These are phyloP conservation scores for Saguinus midas DNA, from an alignment of 2,113 vertebrate genomes.

Conservation along the genomic window DNA sequence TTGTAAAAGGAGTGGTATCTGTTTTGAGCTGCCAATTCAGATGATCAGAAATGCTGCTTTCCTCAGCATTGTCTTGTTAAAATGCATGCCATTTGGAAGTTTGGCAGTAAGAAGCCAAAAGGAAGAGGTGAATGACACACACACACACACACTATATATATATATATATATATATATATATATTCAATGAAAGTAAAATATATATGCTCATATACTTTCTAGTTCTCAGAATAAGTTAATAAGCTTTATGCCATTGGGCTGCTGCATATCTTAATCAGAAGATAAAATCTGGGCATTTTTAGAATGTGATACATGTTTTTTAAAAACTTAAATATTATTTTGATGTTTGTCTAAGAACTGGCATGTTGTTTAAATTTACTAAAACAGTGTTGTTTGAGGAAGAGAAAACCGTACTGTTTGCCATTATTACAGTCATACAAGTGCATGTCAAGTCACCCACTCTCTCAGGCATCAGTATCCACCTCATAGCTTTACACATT, in stretches of 20 bases:
- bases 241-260: conserved; percentile 73
- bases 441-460: conserved; percentile 72
- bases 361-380: conserved; percentile 71
- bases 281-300: conserved; percentile 73
- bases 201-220: conserved; percentile 45
- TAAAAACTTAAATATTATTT: conserved; percentile 69
- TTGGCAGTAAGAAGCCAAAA: conserved; percentile 68
- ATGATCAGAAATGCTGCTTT: conserved; percentile 71
- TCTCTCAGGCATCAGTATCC: conserved; percentile 56
- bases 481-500: conserved; percentile 68
- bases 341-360: conserved; percentile 66
- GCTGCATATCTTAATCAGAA: conserved; percentile 74
- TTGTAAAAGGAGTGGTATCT: conserved; percentile 80
- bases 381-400: conserved; percentile 73
- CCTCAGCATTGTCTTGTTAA: conserved; percentile 62
- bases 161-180: background rate
- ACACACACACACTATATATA: too few relatives aligned
- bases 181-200: conserved; percentile 50
- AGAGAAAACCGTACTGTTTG: conserved; percentile 70
- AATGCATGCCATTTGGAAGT: conserved; percentile 51
- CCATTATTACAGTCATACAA: conserved; percentile 53
- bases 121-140: conserved; percentile 60
- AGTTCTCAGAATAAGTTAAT: conserved; percentile 74
- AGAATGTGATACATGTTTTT: conserved; percentile 54
- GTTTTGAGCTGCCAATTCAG: conserved; percentile 73